Percentiles rank a stretch among this genome's conserved stretches.
These are phyloP conservation scores for Meteorus sp. DNA, from an alignment of 1,140 invertebrate species.

Conservation along the genomic window DNA sequence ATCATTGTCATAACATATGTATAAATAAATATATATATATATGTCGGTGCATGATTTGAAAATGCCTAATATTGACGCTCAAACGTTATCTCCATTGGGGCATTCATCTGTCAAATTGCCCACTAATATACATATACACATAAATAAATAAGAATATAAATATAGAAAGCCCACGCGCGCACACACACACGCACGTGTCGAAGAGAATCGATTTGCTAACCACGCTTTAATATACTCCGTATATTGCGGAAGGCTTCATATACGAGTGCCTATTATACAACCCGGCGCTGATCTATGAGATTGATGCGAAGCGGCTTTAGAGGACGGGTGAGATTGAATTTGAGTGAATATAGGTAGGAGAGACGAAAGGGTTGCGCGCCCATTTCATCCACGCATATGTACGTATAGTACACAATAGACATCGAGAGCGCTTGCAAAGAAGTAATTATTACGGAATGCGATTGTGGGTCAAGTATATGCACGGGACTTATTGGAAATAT, in stretches of 20 bases:
- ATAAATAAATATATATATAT: too few relatives aligned
- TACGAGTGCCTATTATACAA: slow-evolving; percentile 8
- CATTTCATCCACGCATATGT: not conserved
- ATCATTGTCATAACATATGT: too few relatives aligned
- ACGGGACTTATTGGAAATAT: slow-evolving; percentile 2
- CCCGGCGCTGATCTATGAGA: not conserved
- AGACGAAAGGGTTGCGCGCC: too few relatives aligned
- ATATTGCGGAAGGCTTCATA: slow-evolving; percentile 10
- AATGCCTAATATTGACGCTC: too few relatives aligned
- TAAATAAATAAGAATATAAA: too few relatives aligned
- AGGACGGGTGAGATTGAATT: too few relatives aligned
- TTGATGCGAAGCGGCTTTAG: not conserved
- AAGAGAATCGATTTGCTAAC: slow-evolving; percentile 9
- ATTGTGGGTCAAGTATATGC: slow-evolving; percentile 4
- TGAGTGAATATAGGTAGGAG: too few relatives aligned
- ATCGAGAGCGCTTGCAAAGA: not conserved
- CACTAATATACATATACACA: not conserved
- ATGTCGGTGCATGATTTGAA: too few relatives aligned
- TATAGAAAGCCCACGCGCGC: too few relatives aligned
- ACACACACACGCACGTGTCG: too few relatives aligned
- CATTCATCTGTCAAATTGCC: too few relatives aligned
- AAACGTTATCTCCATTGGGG: too few relatives aligned
- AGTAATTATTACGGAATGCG: not conserved
- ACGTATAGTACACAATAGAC: not conserved
- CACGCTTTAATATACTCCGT: slow-evolving; percentile 10